Evolutionary conservation across 2,797 vertebrate genomes (phyloP), one percentile per base, ranked within the genome.

Genomic region (Kryptolebias ocellatus): DNA sequence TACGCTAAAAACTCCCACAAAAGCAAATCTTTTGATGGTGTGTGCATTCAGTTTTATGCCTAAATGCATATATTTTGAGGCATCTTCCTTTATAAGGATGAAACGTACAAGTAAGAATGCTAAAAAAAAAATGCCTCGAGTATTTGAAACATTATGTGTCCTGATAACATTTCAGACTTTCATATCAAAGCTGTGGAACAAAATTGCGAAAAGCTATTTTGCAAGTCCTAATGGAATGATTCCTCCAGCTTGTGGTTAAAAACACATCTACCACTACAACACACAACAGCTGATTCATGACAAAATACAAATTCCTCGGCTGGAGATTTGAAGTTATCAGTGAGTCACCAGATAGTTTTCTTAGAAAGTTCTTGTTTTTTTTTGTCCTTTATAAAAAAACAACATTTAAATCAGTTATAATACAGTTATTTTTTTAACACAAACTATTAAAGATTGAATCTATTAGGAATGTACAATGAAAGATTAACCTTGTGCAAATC

Each of bases 1-100:
- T 31, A 50, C 37, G 53, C 62, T 52, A 57, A 67, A 67, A 63
- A 65, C 5, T 16, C 18, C 28, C 27, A 71, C 20, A 65, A 70
- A 18, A 74, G 44, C 11, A 66, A 62, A 63, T 65, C 1, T 62
- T 74, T 71, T 39, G 37, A 39, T 39, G 37, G 37, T 10, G 37
- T 10, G 9, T 39, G 37, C 37, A 39, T 39, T 46, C 17, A 73
- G 44, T 53, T 59, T 69, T 31, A 45, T 55, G 42, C 16, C 42
- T 47, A 18, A 34, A 11, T 54, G 12, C 51, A 53, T 17, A 42
- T 7, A 39, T 24, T 50, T 31, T 64, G 58, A 60, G 39, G 49
- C 52, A 31, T 29, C 61, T 54, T 51, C 2, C 9, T 60, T 29
- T 28, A 12, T 62, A 52, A 51, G 27, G 29, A 49, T 64, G 49